Evolutionary conservation across 2,797 vertebrate genomes (phyloP), one percentile per base, ranked within the genome.

Genomic region (Spheniscus humboldti): DNA sequence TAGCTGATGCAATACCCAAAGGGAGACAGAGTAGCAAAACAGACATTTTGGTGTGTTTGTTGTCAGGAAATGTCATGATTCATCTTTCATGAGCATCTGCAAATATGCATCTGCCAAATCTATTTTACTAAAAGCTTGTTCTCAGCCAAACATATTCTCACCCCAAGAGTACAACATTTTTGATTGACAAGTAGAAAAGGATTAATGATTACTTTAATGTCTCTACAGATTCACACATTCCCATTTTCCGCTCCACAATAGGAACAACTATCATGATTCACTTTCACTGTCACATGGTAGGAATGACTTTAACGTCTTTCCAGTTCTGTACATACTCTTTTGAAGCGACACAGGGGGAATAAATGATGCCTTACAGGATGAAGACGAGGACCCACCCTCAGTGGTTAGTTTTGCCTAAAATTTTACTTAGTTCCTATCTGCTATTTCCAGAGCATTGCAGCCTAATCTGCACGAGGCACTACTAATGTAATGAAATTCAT

Each of bases 41-140:
- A 97, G 88, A 86, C 66, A 90, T 94, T 96, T 96, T 94, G 81
- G 81, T 91, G 76, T 83, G 88, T 96, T 96, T 96, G 96, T 96
- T 97, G 94, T 97, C 92, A 96, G 86, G 89, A 90, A 91, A 85
- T 96, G 91, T 93, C 91, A 91, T 91, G 95, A 96, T 95, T 97
- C 97, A 96, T 97, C 92, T 95, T 96, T 90, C 96, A 94, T 92
- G 94, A 97, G 93, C 93, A 97, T 96, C 97, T 96, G 96, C 92
- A 96, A 96, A 97, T 84, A 96, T 57, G 81, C 92, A 94, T 96
- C 93, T 97, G 94, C 96, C 97, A 97, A 95, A 90, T 88, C 91
- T 92, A 39, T 94, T 97, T 96, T 91, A 92, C 93, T 95, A 92
- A 96, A 92, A 92, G 85, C 92, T 96, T 78, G 72, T 96, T 94